A percentile compares a stretch with the other conserved stretches of the same genome.
These are phyloP conservation scores for Macropis europaea DNA, from an alignment of 2,888 invertebrate genomes.

Conservation along the genomic window DNA sequence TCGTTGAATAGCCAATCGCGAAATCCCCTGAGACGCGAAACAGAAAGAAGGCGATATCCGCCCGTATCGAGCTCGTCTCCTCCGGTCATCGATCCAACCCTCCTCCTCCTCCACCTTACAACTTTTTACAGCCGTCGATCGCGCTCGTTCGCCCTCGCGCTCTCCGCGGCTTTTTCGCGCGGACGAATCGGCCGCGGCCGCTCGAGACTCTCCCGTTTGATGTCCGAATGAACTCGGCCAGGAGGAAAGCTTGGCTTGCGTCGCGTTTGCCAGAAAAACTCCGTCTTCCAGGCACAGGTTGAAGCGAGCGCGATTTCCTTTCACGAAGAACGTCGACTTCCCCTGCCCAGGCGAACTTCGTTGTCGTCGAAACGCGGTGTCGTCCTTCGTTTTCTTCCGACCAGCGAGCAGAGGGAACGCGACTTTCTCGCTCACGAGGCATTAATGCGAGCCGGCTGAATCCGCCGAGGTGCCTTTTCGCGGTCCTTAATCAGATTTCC, in stretches of 20 bases:
- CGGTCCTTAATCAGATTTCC: conserved; percentile 17
- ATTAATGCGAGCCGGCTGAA: conserved; percentile 8
- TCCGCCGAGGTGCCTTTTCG: conserved; percentile 11
- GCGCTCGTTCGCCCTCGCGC: background rate
- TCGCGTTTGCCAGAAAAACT: background rate
- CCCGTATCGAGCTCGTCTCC: background rate
- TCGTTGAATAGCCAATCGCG: conserved; percentile 37
- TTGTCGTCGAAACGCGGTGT: too few species aligned
- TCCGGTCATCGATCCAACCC: background rate
- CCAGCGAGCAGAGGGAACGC: background rate
- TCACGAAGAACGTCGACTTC: too few species aligned
- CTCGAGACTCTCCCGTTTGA: background rate
- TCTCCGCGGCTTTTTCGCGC: background rate
- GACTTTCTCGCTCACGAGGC: background rate
- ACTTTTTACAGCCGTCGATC: background rate
- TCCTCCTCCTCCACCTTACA: too few species aligned
- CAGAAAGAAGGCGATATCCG: background rate
- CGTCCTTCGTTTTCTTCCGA: background rate
- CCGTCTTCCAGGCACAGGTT: too few species aligned
- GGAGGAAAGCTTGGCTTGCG: too few species aligned
- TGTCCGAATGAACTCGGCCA: too few species aligned
- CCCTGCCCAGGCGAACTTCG: too few species aligned
- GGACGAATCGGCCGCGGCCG: background rate
- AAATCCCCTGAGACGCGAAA: conserved; percentile 4
- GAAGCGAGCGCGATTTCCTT: too few species aligned